Evolutionary conservation across 2,888 invertebrate genomes (phyloP), one percentile per base, ranked within the genome.

Genomic region (Asteroscopus sphinx): DNA sequence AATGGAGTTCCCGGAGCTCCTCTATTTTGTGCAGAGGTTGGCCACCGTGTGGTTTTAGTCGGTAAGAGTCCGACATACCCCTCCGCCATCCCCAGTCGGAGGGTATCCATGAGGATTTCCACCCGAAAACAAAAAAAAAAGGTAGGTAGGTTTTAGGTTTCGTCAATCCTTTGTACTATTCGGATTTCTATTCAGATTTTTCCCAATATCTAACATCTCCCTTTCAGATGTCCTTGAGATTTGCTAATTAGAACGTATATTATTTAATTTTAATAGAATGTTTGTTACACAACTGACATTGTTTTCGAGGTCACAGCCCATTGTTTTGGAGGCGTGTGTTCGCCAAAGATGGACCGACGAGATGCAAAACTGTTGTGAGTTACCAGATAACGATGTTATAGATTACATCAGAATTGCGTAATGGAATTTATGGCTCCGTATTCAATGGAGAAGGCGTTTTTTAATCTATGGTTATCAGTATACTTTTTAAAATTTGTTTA

Each of bases 281-380:
- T 69, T 77, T 73, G 76, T 75, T 66, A 45, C 55, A 12, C 28
- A 48, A 62, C 57, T 65, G 47, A 57, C 60, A 72, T 68, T 69
- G 65, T 52, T 56, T 13, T 49, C 67, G 62, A 81, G 80, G 77
- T 76, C 59, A 62, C 37, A 54, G 21, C 3, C 68, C 51, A 80
- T 83, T 81, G 81, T 83, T 79, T 70, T 28, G 65, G 56, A n/a
- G 56, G 30, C 37, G 60, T 61, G 48, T 68, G 46, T 61, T 61
- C 54, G 49, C 56, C 44, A 54, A 53, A 73, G 70, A 75, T 77
- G 66, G 32, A 48, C 63, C 42, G 49, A 40, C 33, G 42, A 66
- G 73, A 79, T 69, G 58, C 28, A 48, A 44, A 28, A 40, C 52
- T 57, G 56, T 44, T 52, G 47, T 35, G 45, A 62, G 60, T 60